Percentiles rank a stretch among this genome's conserved stretches.
Conservation (phyloP, 2,113 vertebrate genomes). For the Drymodes brunneopygia region DNA sequence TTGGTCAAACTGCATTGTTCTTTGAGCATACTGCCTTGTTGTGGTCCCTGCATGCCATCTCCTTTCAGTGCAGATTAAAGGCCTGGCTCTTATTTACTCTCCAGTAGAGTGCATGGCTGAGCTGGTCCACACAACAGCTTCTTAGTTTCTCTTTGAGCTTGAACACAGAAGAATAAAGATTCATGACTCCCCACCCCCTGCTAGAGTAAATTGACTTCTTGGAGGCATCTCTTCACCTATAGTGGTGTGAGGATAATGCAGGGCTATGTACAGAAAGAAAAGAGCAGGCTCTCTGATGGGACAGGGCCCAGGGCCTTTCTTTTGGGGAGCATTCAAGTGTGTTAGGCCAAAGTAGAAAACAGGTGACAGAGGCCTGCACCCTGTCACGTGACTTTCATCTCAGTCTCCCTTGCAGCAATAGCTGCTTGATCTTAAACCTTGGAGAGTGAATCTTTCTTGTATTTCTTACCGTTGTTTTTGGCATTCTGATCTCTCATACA, state of each 20-base stretch:
- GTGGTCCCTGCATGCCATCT: background rate
- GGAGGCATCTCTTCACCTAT: conserved; percentile 72
- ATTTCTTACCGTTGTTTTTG: background rate
- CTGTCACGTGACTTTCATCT: background rate
- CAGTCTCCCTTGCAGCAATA: background rate
- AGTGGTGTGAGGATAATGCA: conserved; percentile 56
- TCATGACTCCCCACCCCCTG: conserved; percentile 52
- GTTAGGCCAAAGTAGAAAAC: conserved; percentile 28
- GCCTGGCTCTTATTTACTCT: conserved; percentile 68
- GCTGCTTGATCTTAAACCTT: background rate
- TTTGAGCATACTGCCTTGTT: background rate
- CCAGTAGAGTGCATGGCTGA: conserved; percentile 72
- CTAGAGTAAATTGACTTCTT: conserved; percentile 73
- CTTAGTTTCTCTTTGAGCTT: conserved; percentile 69
- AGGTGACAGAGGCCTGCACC: background rate
- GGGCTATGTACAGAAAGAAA: background rate
- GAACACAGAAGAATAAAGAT: conserved; percentile 74
- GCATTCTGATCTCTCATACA: background rate
- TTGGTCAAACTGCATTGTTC: background rate
- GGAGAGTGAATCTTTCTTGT: background rate
- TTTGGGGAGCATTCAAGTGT: conserved; percentile 19
- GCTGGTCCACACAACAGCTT: conserved; percentile 69
- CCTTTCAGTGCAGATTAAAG: conserved; percentile 71
- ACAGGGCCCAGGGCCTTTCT: background rate
- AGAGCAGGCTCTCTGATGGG: background rate